Percentiles rank a stretch among this genome's conserved stretches.
These are phyloP conservation scores for Apostichopus californicus DNA, from an alignment of 35 echinoderm and acorn worm genomes.

Conservation along the genomic window DNA sequence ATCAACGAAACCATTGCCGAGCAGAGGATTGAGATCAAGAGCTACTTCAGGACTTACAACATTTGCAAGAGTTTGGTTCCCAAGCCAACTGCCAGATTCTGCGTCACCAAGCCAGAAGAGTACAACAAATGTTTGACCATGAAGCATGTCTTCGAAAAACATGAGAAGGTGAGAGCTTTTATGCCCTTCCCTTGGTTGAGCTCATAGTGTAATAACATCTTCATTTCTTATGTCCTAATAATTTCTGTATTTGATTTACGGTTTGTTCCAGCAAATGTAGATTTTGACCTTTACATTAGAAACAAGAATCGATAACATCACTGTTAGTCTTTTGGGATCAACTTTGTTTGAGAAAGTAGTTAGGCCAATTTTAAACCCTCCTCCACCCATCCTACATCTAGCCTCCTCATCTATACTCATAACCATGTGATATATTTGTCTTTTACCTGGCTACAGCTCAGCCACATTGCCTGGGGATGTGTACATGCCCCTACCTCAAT, in stretches of 20 bases:
- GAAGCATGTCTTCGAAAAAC: constrained; percentile 68
- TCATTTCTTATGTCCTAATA: neutral
- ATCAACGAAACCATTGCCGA: constrained; percentile 52
- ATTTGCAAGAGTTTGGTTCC: constrained; percentile 51
- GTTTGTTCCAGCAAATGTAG: too few species aligned
- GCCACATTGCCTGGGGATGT: constrained; percentile 87
- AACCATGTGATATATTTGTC: too few species aligned
- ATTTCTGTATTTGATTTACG: too few species aligned
- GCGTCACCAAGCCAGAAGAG: constrained; percentile 49
- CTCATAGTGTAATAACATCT: neutral
- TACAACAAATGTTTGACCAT: constrained; percentile 66
- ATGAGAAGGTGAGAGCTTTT: constrained; percentile 50
- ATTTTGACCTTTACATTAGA: too few species aligned
- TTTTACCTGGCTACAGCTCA: constrained; percentile 50
- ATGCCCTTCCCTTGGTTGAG: neutral
- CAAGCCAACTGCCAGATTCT: constrained; percentile 84
- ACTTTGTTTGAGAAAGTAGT: too few species aligned
- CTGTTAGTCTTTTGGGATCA: too few species aligned
- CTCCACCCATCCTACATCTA: too few species aligned
- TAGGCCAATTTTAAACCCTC: too few species aligned
- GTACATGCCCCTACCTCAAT: constrained; percentile 58
- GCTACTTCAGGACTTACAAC: constrained; percentile 61
- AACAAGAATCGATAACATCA: too few species aligned
- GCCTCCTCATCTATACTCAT: too few species aligned
- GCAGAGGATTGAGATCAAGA: constrained; percentile 48